phyloP scores from a whole-genome alignment of 2,888 invertebrate species.

The Hydropsyche betteni region DNA sequence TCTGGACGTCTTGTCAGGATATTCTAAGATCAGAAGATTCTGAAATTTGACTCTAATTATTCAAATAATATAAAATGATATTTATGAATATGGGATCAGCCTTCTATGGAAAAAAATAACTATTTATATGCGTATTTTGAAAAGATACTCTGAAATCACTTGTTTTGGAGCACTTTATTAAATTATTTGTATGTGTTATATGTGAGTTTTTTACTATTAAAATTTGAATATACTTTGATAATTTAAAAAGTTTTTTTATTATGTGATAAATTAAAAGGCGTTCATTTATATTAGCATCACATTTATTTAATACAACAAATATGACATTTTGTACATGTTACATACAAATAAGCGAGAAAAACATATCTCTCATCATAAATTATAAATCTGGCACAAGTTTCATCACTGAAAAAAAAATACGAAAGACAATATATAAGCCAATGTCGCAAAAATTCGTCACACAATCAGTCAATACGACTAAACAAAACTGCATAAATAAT shows the following conservation, averaged over 20 bases:
- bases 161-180: slow-evolving; percentile 36
- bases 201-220: background rate
- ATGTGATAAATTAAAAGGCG: background rate
- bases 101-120: background rate
- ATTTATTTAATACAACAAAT: slow-evolving; percentile 32
- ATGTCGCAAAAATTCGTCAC: slow-evolving; percentile 1
- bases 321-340: slow-evolving; percentile 27
- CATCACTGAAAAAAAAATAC: slow-evolving; percentile 9
- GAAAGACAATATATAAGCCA: background rate
- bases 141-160: slow-evolving; percentile 29
- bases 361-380: slow-evolving; percentile 2
- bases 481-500: background rate
- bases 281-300: background rate
- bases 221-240: slow-evolving; percentile 7
- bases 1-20: slow-evolving; percentile 51
- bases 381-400: slow-evolving; percentile 24
- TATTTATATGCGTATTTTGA: background rate
- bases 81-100: background rate
- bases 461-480: slow-evolving; percentile 15
- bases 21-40: slow-evolving; percentile 39
- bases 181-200: background rate
- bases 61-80: too few species aligned
- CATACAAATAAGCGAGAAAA: slow-evolving; percentile 15
- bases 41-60: background rate
- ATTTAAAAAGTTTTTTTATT: too few species aligned